phyloP scores from a whole-genome alignment of 2,888 invertebrate species.

The Oligia fasciuncula region DNA sequence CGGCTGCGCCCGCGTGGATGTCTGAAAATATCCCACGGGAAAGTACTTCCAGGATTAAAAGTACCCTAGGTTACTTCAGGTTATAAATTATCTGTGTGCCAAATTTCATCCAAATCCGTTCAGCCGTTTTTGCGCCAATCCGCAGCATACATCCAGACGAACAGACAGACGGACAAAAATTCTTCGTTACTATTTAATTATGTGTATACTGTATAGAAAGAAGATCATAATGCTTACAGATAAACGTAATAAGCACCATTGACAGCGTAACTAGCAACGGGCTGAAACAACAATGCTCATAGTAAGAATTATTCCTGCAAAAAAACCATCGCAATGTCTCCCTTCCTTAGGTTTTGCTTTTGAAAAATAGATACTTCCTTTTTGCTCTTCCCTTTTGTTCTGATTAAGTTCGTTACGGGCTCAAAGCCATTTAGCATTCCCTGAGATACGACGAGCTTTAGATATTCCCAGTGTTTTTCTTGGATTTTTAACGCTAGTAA shows the following conservation, averaged over 20 bases:
- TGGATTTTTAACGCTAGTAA: neutral
- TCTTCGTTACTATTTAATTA: neutral
- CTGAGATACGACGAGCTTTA: constrained; percentile 6
- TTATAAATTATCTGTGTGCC: neutral
- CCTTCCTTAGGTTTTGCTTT: constrained; percentile 32
- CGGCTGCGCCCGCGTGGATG: neutral
- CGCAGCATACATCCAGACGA: neutral
- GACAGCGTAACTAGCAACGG: neutral
- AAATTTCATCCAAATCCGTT: neutral
- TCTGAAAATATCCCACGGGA: neutral
- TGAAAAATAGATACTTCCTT: constrained; percentile 31
- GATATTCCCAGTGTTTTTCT: constrained; percentile 5
- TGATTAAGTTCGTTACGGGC: constrained; percentile 53
- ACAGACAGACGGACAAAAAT: neutral
- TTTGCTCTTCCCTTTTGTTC: constrained; percentile 24
- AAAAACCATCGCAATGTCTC: neutral
- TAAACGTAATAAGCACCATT: neutral
- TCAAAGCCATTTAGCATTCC: constrained; percentile 43
- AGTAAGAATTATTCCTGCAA: neutral
- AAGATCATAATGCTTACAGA: neutral
- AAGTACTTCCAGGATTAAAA: neutral
- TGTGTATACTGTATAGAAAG: neutral
- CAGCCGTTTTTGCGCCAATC: neutral
- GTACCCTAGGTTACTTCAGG: neutral
- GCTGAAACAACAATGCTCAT: constrained; percentile 3